Conservation (phyloP, 2,888 invertebrate genomes). For the Agrilus biguttatus region DNA sequence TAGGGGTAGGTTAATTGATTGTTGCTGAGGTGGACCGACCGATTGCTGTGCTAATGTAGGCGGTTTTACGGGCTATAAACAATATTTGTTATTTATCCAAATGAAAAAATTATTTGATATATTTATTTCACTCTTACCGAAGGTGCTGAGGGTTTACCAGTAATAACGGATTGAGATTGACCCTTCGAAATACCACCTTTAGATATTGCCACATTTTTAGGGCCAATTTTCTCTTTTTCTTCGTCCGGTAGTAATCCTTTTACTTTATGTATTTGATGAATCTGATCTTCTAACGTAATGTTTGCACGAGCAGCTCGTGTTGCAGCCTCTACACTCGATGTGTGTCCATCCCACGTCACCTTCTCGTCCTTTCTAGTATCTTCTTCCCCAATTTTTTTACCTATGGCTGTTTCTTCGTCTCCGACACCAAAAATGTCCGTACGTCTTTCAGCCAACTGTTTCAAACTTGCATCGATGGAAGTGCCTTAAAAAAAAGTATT, state of each 20-base stretch:
- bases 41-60: slow-evolving; percentile 32
- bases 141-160: slow-evolving; percentile 25
- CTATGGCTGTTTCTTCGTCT: slow-evolving; percentile 96
- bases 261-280: slow-evolving; percentile 90
- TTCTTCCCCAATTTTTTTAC: slow-evolving; percentile 90
- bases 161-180: slow-evolving; percentile 28
- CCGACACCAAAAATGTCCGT: slow-evolving; percentile 99
- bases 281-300: slow-evolving; percentile 92
- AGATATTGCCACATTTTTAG: slow-evolving; percentile 54
- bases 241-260: slow-evolving; percentile 90
- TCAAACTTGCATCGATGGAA: slow-evolving; percentile 92
- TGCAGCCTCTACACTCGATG: slow-evolving; percentile 91
- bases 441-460: slow-evolving; percentile 93
- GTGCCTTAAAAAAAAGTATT: slow-evolving; percentile 35
- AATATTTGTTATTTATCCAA: neutral
- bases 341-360: slow-evolving; percentile 98
- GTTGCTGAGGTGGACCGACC: slow-evolving; percentile 26
- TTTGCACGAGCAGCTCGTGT: slow-evolving; percentile 88
- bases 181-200: slow-evolving; percentile 16
- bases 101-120: neutral
- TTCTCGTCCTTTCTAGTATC: slow-evolving; percentile 75
- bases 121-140: slow-evolving; percentile 4
- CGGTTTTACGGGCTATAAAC: slow-evolving; percentile 24
- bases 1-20: slow-evolving; percentile 7
- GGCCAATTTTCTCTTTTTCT: slow-evolving; percentile 94